Evolutionary conservation across 1,140 invertebrate species (phyloP).

Genomic region (Drosophila lacteicornis): DNA sequence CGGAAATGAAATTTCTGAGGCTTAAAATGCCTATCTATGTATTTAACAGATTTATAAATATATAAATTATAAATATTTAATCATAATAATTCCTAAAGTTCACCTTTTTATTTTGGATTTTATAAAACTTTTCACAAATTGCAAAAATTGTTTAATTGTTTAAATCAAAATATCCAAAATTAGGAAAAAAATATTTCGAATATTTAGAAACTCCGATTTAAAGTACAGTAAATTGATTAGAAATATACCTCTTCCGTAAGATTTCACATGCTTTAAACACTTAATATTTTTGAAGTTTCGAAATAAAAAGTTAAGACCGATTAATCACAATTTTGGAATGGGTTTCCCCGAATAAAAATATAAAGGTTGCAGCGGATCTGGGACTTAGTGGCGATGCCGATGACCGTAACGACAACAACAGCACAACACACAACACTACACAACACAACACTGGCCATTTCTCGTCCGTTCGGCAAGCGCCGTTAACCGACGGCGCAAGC

Average conservation of each 20-base stretch:
- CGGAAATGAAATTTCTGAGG: no score
- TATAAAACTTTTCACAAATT: no score
- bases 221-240: no score
- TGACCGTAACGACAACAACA: constrained; percentile 46
- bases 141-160: no score
- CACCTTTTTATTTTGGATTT: no score
- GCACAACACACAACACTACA: constrained; percentile 50
- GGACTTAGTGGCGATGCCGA: constrained; percentile 7
- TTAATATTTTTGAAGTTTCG: not conserved
- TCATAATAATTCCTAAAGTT: no score
- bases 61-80: no score
- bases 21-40: no score
- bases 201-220: no score
- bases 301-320: not conserved
- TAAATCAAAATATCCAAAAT: no score
- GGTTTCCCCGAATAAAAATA: not conserved
- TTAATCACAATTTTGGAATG: not conserved
- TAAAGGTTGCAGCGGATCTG: not conserved
- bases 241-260: not conserved
- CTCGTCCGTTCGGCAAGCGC: constrained; percentile 39
- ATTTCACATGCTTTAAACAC: not conserved
- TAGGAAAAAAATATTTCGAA: no score
- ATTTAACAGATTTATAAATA: no score
- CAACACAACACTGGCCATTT: constrained; percentile 52
- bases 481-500: constrained; percentile 60